Base-by-base conservation (phyloP, 2,888 invertebrate genomes). In the Trichopoda pennipes region DNA sequence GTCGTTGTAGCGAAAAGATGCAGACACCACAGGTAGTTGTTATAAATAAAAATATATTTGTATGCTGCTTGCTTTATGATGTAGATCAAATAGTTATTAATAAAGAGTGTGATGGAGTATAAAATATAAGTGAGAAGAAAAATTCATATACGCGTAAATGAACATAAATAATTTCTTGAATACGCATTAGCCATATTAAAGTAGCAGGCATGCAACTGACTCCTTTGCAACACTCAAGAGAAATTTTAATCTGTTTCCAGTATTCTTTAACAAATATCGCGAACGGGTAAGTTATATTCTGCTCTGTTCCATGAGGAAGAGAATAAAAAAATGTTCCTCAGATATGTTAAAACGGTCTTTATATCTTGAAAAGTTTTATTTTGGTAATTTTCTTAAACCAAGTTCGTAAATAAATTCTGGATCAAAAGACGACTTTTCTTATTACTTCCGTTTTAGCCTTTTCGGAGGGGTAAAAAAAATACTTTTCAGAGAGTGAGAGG, bases 1-100 rank as follows among this genome's bases (percentile, higher is more conserved):
- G 38, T 10, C 44, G 51, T 53, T 53, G 44, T 28, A 47, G 55
- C 23, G 21, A 51, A 79, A 47, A 51, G 44, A n/a, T 55, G 55
- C 47, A 64, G 58, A 58, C 80, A 72, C 82, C 82, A 61, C 82
- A 79, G 82, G 82, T 82, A 82, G 82, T 82, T 75, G 79, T 82
- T 82, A 79, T 55, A 60, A n/a, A n/a, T 0, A 12, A 42, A 16
- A 58, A 63, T 35, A 58, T 61, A 55, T 61, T 17, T 19, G 28
- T 16, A 19, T 42, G 60, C 49, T 64, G 56, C 28, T 64, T 19
- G 28, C n/a, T 51, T n/a, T 53, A n/a, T 51, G 66, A 75, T 75
- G 58, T 58, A 61, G 78, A 70, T 69, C 70, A 78, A 64, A 70
- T 42, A 38, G 4, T 66, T 66, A 49, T 38, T 55, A 23, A n/a